Base-by-base conservation (phyloP, 2,888 invertebrate species). In the Pollenia labialis region DNA sequence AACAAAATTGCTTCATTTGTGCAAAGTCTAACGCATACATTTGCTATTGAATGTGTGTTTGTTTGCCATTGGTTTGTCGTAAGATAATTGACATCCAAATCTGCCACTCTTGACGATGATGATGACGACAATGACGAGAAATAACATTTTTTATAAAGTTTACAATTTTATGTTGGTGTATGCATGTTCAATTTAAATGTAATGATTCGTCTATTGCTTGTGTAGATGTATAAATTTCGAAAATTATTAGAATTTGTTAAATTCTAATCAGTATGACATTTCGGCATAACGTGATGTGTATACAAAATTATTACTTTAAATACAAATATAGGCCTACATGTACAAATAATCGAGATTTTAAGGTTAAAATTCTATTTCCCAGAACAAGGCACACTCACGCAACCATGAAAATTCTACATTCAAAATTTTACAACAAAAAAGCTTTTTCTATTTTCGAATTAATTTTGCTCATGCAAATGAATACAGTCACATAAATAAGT, bases 181-280 rank as follows among this genome's bases (percentile, higher is more conserved):
- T 12, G 23, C 14, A 56, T 62, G 52, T 60, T 69, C 74, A 76
- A 85, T 81, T 54, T 82, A 56, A 68, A 79, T 79, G 58, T 50
- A 79, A 75, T 86, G 74, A 82, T 82, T 82, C 69, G 69, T 56
- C 48, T 72, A 66, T 74, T 42, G 77, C 46, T 56, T 72, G 77
- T 58, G 64, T 32, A 52, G 69, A 69, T 71, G 16, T 77, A 48
- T 75, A 58, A 60, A 69, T 76, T 74, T 79, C 58, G 50, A 48
- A 79, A 79, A 74, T 79, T 79, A 84, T 79, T 85, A 68, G 60
- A 80, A 85, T 84, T 84, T 81, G 81, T 69, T 71, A 44, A 58
- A 84, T 81, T 81, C 74, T 87, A 87, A 87, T 87, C 87, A 87
- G 81, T 77, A 54, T 83, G 76, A 81, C 87, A 87, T 84, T 87